phyloP scores from a whole-genome alignment of 2,113 vertebrate species.

The Esox niger region DNA sequence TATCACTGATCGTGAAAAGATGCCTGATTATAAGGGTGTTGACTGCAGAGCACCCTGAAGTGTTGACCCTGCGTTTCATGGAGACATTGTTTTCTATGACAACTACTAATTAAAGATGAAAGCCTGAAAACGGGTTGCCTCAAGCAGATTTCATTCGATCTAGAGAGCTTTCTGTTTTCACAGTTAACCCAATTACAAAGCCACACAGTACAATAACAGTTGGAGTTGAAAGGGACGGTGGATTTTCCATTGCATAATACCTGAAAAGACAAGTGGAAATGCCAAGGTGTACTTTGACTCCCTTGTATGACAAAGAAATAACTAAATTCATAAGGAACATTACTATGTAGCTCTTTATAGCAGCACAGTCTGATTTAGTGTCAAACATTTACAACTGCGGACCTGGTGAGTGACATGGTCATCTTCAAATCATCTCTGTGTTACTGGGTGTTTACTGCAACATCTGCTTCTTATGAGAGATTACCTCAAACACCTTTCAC shows the following conservation, averaged over 20 bases:
- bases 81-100: constrained; percentile 37
- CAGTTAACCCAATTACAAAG: constrained; percentile 6
- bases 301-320: neutral
- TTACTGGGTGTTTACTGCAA: constrained; percentile 4
- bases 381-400: constrained; percentile 10
- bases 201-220: neutral
- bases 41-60: constrained; percentile 3
- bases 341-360: constrained; percentile 1
- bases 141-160: constrained; percentile 3
- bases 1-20: constrained; percentile 40
- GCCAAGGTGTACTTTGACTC: neutral
- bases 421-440: constrained; percentile 32
- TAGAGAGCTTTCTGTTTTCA: constrained; percentile 5
- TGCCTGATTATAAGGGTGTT: constrained; percentile 45
- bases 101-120: constrained; percentile 39
- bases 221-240: neutral
- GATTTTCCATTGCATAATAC: neutral
- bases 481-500: constrained; percentile 34
- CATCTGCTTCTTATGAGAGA: constrained; percentile 37
- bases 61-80: constrained; percentile 42
- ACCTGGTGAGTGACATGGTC: constrained; percentile 6
- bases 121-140: constrained; percentile 10
- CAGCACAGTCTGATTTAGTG: constrained; percentile 12
- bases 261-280: neutral
- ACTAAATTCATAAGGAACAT: neutral